These are phyloP conservation scores for Polylopha cassiicola DNA, from an alignment of 2,888 invertebrate species.

Conservation along the genomic window DNA sequence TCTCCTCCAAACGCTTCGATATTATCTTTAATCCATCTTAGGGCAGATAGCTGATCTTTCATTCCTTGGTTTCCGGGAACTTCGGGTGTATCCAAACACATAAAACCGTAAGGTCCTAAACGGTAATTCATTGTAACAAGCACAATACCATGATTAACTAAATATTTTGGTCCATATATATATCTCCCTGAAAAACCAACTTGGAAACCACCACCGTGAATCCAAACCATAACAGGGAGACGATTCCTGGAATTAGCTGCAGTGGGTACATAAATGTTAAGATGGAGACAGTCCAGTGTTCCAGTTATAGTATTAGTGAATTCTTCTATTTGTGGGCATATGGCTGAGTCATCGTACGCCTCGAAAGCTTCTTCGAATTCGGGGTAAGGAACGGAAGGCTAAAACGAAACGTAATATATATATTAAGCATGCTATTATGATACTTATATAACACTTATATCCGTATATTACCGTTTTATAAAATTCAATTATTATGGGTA, in stretches of 20 bases:
- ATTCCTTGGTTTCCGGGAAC: constrained; percentile 56
- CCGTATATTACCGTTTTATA: background rate
- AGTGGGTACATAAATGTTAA: constrained; percentile 60
- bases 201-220: constrained; percentile 19
- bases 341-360: constrained; percentile 32
- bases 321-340: constrained; percentile 39
- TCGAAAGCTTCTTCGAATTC: constrained; percentile 27
- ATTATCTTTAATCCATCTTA: constrained; percentile 48
- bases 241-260: constrained; percentile 13
- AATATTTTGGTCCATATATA: constrained; percentile 9
- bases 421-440: too few relatives aligned
- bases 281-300: constrained; percentile 71
- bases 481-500: too few relatives aligned
- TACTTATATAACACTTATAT: background rate
- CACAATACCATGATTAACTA: constrained; percentile 20
- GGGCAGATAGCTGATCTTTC: constrained; percentile 48
- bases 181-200: constrained; percentile 8
- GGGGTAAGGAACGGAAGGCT: constrained; percentile 26
- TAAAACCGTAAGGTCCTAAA: constrained; percentile 56
- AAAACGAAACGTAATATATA: too few relatives aligned
- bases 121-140: constrained; percentile 47
- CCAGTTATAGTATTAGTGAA: constrained; percentile 39
- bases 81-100: constrained; percentile 47
- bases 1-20: constrained; percentile 52
- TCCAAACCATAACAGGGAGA: constrained; percentile 20